Evolutionary conservation across 2,797 vertebrate genomes (phyloP).

Genomic region (Pteropus rufus): DNA sequence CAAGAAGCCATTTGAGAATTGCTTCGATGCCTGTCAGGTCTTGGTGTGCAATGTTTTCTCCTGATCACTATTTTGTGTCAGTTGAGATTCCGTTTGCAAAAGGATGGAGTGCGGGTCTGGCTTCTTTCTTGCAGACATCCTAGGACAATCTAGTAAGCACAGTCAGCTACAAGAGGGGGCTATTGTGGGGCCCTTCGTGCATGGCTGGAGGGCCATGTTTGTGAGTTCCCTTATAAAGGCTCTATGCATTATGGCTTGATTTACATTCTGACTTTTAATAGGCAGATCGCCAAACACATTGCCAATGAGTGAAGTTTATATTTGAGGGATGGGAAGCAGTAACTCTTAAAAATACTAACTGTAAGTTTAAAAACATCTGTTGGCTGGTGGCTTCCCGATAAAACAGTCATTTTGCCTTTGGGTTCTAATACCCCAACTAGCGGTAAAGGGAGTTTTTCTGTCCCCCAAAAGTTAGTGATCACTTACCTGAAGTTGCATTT

Average conservation of each 20-base stretch:
- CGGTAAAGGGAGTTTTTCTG: neutral
- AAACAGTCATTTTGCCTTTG: neutral
- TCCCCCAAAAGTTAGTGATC: neutral
- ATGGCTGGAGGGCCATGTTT: rapidly evolving
- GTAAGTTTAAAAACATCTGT: neutral
- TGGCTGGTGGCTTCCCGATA: neutral
- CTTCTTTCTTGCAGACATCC: neutral
- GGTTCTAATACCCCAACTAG: neutral
- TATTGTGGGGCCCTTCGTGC: rapidly evolving
- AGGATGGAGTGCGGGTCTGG: neutral
- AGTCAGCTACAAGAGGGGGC: neutral
- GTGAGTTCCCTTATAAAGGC: neutral
- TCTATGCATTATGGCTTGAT: neutral
- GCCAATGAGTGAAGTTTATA: neutral
- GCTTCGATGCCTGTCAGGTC: rapidly evolving
- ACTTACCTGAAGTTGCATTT: neutral
- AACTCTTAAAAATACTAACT: neutral
- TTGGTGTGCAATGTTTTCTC: rapidly evolving
- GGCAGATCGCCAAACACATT: neutral
- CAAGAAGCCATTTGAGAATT: rapidly evolving
- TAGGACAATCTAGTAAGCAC: neutral
- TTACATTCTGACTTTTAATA: neutral
- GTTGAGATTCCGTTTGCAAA: neutral
- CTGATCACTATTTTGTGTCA: rapidly evolving
- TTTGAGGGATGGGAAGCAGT: neutral